Percentiles rank a stretch among this genome's conserved stretches.
Conservation (phyloP, 2,797 vertebrate genomes). For the Zenarchopterus dispar region DNA sequence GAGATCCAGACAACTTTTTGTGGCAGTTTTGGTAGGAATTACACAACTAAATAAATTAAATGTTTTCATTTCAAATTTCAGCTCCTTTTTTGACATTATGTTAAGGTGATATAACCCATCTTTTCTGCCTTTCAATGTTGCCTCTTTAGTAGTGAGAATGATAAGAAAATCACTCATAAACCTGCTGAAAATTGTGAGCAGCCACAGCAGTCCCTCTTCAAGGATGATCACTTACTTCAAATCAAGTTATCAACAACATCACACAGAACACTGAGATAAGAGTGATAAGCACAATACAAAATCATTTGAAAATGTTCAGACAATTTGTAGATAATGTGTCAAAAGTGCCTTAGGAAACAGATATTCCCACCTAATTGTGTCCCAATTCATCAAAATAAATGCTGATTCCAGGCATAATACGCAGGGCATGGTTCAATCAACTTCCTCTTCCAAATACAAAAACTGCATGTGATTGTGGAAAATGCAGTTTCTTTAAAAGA, state of each 20-base stretch:
- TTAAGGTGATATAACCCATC: constrained; percentile 3
- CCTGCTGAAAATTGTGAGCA: constrained; percentile 1
- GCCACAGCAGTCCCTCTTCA: constrained; percentile 19
- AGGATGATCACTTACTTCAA: neutral
- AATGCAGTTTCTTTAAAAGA: constrained; percentile 22
- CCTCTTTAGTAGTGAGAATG: constrained; percentile 6
- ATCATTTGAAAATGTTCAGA: constrained; percentile 4
- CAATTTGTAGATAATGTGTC: neutral
- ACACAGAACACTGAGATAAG: neutral
- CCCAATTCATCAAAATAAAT: constrained; percentile 31
- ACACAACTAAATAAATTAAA: neutral
- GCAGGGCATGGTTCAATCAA: constrained; percentile 5
- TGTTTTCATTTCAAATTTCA: neutral
- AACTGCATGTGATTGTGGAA: constrained; percentile 27
- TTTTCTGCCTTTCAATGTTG: constrained; percentile 39
- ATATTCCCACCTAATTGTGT: constrained; percentile 20
- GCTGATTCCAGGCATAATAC: constrained; percentile 37
- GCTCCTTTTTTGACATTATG: neutral
- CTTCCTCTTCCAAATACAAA: constrained; percentile 42
- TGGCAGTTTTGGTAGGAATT: constrained; percentile 21
- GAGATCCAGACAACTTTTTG: constrained; percentile 41
- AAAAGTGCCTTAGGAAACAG: constrained; percentile 22
- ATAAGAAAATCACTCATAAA: constrained; percentile 11
- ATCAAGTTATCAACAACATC: constrained; percentile 1
- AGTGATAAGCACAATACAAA: neutral